Evolutionary conservation across 1,140 invertebrate genomes (phyloP).

Genomic region (Aethina tumida): DNA sequence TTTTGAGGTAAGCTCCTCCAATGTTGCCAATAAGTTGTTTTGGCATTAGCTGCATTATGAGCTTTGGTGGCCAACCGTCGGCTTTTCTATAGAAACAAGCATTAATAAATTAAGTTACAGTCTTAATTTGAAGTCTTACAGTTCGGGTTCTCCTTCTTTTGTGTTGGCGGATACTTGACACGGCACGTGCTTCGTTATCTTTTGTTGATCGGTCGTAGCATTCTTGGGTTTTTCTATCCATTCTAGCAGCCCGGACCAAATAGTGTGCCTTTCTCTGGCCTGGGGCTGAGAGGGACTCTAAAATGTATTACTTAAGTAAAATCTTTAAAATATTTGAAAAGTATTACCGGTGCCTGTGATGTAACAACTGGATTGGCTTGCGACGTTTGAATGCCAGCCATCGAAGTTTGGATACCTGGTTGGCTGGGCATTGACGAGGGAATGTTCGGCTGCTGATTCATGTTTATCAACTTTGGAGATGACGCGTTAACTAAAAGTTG

Average conservation of each 20-base stretch:
- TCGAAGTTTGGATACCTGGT: conserved; percentile 11
- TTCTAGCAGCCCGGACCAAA: conserved; percentile 81
- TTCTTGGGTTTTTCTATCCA: conserved; percentile 83
- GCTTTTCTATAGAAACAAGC: conserved; percentile 55
- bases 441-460: conserved; percentile 13
- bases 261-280: conserved; percentile 52
- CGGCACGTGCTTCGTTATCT: conserved; percentile 70
- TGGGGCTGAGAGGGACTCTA: conserved; percentile 19
- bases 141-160: conserved; percentile 75
- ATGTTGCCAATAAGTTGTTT: conserved; percentile 82
- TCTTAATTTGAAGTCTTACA: conserved; percentile 41
- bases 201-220: conserved; percentile 57
- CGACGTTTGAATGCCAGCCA: conserved; percentile 21
- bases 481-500: conserved; percentile 14
- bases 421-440: conserved; percentile 18
- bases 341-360: conserved; percentile 18
- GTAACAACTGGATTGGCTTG: conserved; percentile 17
- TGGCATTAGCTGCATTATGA: conserved; percentile 90
- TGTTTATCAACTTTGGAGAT: conserved; percentile 18
- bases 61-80: conserved; percentile 82
- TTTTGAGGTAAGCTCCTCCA: conserved; percentile 75
- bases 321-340: background rate
- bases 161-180: conserved; percentile 71
- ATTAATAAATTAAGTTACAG: conserved; percentile 6
- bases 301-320: conserved; percentile 5